phyloP scores from a whole-genome alignment of 2,888 invertebrate species.

The Scaptomyza flava region DNA sequence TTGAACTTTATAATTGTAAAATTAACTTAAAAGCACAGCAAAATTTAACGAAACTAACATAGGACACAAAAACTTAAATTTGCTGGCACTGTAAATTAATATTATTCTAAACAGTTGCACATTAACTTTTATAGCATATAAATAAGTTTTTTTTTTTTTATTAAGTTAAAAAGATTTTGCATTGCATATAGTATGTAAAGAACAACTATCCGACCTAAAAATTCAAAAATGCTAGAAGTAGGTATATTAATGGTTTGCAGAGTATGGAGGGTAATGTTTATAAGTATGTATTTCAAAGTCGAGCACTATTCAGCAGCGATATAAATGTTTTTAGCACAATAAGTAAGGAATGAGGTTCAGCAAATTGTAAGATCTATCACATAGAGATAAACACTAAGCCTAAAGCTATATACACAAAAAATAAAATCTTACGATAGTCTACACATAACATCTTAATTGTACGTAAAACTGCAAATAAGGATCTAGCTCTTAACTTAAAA shows the following conservation, averaged over 20 bases:
- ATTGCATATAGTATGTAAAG: constrained; percentile 8
- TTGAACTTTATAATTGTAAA: constrained; percentile 1
- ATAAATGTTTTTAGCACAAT: constrained; percentile 27
- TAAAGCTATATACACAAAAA: constrained; percentile 67
- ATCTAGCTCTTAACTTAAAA: constrained; percentile 38
- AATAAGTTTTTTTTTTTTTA: constrained; percentile 22
- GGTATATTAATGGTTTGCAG: constrained; percentile 2
- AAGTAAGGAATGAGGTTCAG: constrained; percentile 65
- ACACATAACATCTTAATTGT: constrained; percentile 52
- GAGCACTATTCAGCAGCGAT: constrained; percentile 22
- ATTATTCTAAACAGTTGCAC: constrained; percentile 12
- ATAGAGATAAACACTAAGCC: constrained; percentile 62
- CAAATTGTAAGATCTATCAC: constrained; percentile 72
- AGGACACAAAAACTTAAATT: constrained; percentile 9
- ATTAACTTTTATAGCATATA: constrained; percentile 24
- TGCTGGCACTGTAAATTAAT: constrained; percentile 12
- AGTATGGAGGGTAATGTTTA: constrained; percentile 26
- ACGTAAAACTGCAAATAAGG: constrained; percentile 66
- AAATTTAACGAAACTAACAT: neutral
- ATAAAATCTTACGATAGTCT: constrained; percentile 42
- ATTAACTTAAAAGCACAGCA: constrained; percentile 6
- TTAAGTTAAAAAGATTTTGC: constrained; percentile 24
- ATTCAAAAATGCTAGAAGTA: constrained; percentile 2
- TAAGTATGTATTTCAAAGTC: constrained; percentile 16
- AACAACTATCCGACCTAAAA: constrained; percentile 1